These are phyloP conservation scores for Morus bassanus DNA, from an alignment of 2,797 vertebrate genomes.

Conservation along the genomic window DNA sequence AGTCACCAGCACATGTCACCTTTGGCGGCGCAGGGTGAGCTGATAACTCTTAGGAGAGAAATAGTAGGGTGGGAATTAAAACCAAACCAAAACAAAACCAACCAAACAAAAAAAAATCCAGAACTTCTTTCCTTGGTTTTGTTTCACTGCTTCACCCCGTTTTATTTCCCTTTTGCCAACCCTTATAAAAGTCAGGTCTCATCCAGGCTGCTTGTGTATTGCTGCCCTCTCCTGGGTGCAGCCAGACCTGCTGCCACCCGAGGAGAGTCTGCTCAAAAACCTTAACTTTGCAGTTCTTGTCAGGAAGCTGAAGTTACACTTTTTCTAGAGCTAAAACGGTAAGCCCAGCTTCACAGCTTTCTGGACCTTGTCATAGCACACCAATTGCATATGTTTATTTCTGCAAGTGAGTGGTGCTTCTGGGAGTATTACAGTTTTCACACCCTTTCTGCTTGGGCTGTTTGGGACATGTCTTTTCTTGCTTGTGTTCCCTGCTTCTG, in stretches of 20 bases:
- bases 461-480: neutral
- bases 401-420: neutral
- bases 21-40: constrained; percentile 93
- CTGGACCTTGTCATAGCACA: neutral
- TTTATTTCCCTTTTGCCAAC: neutral
- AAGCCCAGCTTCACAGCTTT: neutral
- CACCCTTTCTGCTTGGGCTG: neutral
- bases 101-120: too few relatives aligned
- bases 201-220: neutral
- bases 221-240: constrained; percentile 68
- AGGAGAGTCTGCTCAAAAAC: neutral
- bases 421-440: neutral
- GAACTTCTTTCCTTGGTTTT: neutral
- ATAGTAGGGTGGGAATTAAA: neutral
- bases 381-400: accelerated
- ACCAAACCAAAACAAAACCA: neutral
- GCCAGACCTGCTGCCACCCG: neutral
- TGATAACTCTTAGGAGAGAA: neutral
- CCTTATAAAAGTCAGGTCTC: accelerated
- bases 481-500: neutral
- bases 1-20: constrained; percentile 99
- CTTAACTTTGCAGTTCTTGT: accelerated
- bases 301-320: neutral
- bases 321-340: neutral
- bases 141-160: neutral